These are phyloP conservation scores for Auanema freiburgensis DNA, from an alignment of 2,888 invertebrate species.

Conservation along the genomic window DNA sequence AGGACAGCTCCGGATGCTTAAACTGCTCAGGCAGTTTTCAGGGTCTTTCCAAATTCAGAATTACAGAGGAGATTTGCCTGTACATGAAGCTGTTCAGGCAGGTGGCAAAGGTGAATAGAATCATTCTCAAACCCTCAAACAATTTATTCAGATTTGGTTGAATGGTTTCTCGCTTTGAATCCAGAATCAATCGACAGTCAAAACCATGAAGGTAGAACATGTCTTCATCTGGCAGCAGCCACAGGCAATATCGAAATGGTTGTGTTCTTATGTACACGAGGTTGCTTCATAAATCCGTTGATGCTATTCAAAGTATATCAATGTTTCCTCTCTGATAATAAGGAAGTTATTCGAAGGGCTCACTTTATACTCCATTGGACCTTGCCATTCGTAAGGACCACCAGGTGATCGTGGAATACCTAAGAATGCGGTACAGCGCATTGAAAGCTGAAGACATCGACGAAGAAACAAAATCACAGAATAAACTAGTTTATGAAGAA, in stretches of 20 bases:
- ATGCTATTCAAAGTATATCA: slow-evolving; percentile 52
- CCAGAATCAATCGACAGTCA: slow-evolving; percentile 81
- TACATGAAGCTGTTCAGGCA: slow-evolving; percentile 92
- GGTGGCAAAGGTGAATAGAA: slow-evolving; percentile 74
- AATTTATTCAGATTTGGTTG: slow-evolving; percentile 74
- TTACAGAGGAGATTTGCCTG: slow-evolving; percentile 87
- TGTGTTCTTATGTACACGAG: slow-evolving; percentile 71
- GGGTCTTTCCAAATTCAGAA: slow-evolving; percentile 90
- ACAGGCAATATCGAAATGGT: slow-evolving; percentile 87
- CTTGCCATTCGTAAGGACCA: slow-evolving; percentile 50
- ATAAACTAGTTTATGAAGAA: slow-evolving; percentile 28
- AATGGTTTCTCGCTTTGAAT: slow-evolving; percentile 82
- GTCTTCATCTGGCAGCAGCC: slow-evolving; percentile 79
- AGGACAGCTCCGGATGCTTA: slow-evolving; percentile 83
- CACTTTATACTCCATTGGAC: slow-evolving; percentile 54
- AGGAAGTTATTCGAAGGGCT: slow-evolving; percentile 27
- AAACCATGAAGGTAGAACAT: slow-evolving; percentile 88
- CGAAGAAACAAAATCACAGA: slow-evolving; percentile 23
- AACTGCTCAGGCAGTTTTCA: slow-evolving; percentile 76
- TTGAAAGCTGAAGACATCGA: slow-evolving; percentile 28
- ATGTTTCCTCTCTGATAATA: too few species aligned
- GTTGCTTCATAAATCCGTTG: slow-evolving; percentile 50
- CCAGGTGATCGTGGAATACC: slow-evolving; percentile 51
- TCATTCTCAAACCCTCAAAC: not conserved
- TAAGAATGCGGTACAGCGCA: slow-evolving; percentile 37